Evolutionary conservation across 2,113 vertebrate species (phyloP), one percentile per base, ranked within the genome.

Genomic region (Clarias magur): DNA sequence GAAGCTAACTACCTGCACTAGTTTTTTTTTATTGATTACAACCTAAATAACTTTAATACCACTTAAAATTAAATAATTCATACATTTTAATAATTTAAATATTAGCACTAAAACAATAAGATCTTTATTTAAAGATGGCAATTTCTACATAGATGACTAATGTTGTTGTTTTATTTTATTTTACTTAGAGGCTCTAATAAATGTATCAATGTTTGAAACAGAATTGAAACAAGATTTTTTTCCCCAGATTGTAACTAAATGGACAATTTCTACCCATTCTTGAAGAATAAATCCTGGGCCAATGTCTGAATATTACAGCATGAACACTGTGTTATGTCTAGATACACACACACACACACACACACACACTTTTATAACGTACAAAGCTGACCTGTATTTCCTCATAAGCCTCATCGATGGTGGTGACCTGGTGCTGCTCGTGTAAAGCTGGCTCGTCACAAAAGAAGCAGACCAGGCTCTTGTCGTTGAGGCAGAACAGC

Each of bases 401-500:
- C 88, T 99, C 98, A 16, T 95, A 99, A 16, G 98, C 98, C 0
- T 99, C 98, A 0, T 99, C 98, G 19, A 98, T 96, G 23, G 96
- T 97, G 89, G 98, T 99, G 90, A 99, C 97, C 91, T 98, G 98
- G 93, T 99, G 98, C 93, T 98, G 98, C 93, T 99, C 97, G 68
- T 99, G 98, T 78, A 98, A 83, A 0, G 98, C 97, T 0, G 98
- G 97, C 90, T 98, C 96, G 8, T 99, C 98, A 0, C 98, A 99
- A 95, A 99, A 99, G 95, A 99, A 99, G 93, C 98, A 99, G 91
- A 99, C 96, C 30, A 99, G 94, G 3, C 95, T 96, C 42, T 97
- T 97, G 95, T 99, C 98, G 0, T 96, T 97, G 86, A 99, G 97
- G 95, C 98, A 99, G 95, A 99, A 99, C 91, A 99, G 97, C 94